A percentile compares a stretch with the other conserved stretches of the same genome.
Evolutionary conservation across 2,797 vertebrate species (phyloP).

Genomic region (Sebastes dallii): DNA sequence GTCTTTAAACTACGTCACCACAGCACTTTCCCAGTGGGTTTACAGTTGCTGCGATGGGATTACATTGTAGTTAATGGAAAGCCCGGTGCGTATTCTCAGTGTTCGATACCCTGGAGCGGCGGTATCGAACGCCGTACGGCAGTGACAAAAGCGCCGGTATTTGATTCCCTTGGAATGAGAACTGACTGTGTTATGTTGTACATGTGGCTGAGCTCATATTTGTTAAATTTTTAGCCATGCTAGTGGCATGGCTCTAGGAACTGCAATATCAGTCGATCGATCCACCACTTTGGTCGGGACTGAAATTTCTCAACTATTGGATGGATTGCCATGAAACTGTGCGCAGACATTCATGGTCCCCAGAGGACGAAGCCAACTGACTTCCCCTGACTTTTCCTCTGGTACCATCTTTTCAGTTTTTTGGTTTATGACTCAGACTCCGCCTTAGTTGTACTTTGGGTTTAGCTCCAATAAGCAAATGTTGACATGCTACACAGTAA

Average conservation of each 20-base stretch:
- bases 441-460: neutral
- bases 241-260: neutral
- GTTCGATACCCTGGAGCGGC: no score
- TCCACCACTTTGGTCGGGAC: neutral
- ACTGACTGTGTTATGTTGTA: neutral
- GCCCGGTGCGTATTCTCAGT: rapidly evolving
- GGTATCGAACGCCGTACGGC: no score
- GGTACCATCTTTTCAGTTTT: neutral
- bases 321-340: neutral
- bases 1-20: no score
- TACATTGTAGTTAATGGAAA: no score
- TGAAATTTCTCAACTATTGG: neutral
- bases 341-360: neutral
- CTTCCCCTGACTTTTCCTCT: neutral
- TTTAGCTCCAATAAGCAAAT: neutral
- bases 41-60: no score
- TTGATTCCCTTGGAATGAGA: neutral
- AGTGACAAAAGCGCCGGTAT: no score
- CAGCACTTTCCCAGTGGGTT: no score
- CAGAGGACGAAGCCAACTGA: neutral
- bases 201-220: neutral
- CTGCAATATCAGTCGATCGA: neutral
- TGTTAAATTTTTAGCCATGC: neutral
- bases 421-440: neutral
- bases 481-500: neutral